These are phyloP conservation scores for Leptoteleia sp. DNA, from an alignment of 1,140 invertebrate species.

Conservation along the genomic window DNA sequence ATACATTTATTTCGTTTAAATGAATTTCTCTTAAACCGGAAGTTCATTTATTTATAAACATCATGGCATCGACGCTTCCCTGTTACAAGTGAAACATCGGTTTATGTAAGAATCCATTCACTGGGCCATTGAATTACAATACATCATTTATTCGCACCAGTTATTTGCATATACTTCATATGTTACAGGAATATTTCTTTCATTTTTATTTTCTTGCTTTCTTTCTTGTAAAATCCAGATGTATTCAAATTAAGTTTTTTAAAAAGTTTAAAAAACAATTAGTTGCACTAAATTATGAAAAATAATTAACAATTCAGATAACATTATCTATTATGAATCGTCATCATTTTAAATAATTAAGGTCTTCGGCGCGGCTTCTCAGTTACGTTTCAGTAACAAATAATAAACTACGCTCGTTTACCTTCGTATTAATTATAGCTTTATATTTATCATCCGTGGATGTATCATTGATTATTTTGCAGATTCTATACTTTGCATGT, in stretches of 20 bases:
- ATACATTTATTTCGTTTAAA: constrained; percentile 5
- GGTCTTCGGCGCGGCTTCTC: constrained; percentile 5
- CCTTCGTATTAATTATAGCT: constrained; percentile 23
- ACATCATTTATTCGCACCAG: constrained; percentile 30
- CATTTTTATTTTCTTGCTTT: constrained; percentile 27
- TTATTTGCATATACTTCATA: constrained; percentile 37
- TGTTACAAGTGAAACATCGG: constrained; percentile 10
- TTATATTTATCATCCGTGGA: constrained; percentile 23
- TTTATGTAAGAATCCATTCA: background rate
- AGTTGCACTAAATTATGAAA: background rate
- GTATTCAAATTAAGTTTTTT: background rate
- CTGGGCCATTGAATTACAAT: constrained; percentile 22
- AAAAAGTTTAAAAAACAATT: background rate
- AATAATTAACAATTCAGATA: background rate
- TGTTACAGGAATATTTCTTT: constrained; percentile 27
- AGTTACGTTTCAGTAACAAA: constrained; percentile 20
- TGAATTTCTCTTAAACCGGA: constrained; percentile 8
- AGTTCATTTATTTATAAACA: background rate
- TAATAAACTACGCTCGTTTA: constrained; percentile 23
- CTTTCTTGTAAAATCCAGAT: background rate
- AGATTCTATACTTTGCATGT: constrained; percentile 94
- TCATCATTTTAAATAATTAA: constrained; percentile 18
- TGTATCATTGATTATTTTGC: constrained; percentile 72
- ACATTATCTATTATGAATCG: too few relatives aligned
- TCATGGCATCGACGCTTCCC: constrained; percentile 1